Percentiles rank a stretch among this genome's conserved stretches.
Conservation (phyloP, 2,113 vertebrate species). For the Microcebus ravelobensis region DNA sequence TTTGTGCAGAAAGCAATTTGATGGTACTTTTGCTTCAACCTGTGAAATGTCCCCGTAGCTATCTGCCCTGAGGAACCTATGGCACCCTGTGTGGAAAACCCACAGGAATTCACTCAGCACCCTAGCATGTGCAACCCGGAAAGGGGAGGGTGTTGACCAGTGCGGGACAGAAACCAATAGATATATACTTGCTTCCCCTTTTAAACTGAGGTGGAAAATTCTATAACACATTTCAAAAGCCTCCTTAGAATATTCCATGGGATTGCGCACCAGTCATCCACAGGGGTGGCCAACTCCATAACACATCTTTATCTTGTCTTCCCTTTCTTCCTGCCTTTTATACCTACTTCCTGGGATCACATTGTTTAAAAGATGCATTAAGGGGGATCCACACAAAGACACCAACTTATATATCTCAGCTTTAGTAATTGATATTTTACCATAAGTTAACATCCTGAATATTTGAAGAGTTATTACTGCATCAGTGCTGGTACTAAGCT, state of each 20-base stretch:
- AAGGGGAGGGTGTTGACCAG: background rate
- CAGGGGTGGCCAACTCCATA: background rate
- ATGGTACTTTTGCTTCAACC: background rate
- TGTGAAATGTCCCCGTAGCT: background rate
- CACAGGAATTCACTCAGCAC: background rate
- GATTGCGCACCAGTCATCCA: background rate
- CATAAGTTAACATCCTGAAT: background rate
- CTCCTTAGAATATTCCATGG: background rate
- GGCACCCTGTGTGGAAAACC: background rate
- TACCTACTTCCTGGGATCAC: background rate
- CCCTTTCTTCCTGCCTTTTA: background rate
- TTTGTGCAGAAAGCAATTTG: background rate
- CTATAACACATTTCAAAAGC: background rate
- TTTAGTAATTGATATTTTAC: conserved; percentile 29
- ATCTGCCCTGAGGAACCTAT: background rate
- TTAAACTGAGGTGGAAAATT: background rate
- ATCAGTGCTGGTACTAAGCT: background rate
- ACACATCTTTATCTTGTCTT: background rate
- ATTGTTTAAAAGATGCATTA: background rate
- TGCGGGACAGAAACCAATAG: background rate
- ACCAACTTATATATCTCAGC: background rate
- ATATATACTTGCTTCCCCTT: background rate
- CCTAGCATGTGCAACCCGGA: background rate
- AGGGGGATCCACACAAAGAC: background rate
- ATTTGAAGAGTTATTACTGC: background rate